Evolutionary conservation across 2,113 vertebrate species (phyloP).

Genomic region (Cnemophilus loriae): DNA sequence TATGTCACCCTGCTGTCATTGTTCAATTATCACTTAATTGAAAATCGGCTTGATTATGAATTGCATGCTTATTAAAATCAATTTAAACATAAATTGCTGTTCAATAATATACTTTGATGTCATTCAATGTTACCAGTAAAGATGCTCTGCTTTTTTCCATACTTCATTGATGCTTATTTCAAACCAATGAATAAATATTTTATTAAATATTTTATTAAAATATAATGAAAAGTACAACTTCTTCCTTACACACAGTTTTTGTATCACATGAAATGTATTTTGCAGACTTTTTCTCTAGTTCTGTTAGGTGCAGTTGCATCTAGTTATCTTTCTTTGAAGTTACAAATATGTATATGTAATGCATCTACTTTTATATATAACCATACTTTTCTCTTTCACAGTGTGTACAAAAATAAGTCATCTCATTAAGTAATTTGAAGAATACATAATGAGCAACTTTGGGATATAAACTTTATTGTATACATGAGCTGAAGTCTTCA

Average conservation of each 20-base stretch:
- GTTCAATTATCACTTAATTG: constrained; percentile 29
- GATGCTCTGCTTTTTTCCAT: not conserved
- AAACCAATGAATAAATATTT: not conserved
- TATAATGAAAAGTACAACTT: not conserved
- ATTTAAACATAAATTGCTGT: constrained; percentile 1
- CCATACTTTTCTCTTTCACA: not conserved
- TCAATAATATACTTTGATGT: constrained; percentile 2
- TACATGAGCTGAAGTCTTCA: not conserved
- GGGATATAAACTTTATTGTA: not conserved
- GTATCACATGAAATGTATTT: not conserved
- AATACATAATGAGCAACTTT: not conserved
- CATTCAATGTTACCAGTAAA: not conserved
- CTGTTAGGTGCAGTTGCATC: not conserved
- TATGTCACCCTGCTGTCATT: not conserved
- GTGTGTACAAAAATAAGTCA: not conserved
- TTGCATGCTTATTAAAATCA: constrained; percentile 11
- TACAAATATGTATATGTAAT: not conserved
- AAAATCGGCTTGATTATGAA: constrained; percentile 39
- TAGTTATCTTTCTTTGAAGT: not conserved
- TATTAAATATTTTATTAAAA: not conserved
- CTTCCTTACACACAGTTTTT: not conserved
- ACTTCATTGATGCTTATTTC: not conserved
- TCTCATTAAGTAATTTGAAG: constrained; percentile 12
- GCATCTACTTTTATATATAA: not conserved
- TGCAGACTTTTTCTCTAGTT: not conserved